These are phyloP conservation scores for Wiebesia pumilae DNA, from an alignment of 1,140 invertebrate species.

Conservation along the genomic window DNA sequence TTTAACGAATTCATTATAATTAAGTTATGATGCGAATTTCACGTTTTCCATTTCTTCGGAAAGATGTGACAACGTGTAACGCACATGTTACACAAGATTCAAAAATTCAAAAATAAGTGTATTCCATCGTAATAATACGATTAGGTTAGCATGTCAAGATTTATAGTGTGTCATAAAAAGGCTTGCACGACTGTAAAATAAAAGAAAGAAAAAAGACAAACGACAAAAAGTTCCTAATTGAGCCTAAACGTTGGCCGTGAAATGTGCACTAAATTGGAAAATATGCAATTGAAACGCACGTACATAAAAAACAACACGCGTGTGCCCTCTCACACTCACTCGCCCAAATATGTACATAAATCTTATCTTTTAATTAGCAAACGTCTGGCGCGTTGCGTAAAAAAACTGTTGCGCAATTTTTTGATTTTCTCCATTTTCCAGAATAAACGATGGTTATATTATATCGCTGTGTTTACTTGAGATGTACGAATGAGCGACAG, in stretches of 20 bases:
- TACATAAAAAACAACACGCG: background rate
- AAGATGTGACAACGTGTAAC: too few relatives aligned
- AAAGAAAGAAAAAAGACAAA: conserved; percentile 47
- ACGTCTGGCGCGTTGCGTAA: background rate
- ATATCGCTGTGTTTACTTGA: background rate
- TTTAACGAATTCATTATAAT: too few relatives aligned
- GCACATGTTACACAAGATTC: too few relatives aligned
- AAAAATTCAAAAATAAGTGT: conserved; percentile 13
- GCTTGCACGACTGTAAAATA: conserved; percentile 1
- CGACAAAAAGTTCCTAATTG: conserved; percentile 65
- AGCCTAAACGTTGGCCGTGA: conserved; percentile 50
- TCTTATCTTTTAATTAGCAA: background rate
- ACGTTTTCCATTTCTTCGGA: too few relatives aligned
- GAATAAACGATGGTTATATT: background rate
- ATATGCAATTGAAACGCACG: background rate
- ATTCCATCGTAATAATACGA: conserved; percentile 23
- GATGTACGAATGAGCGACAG: background rate
- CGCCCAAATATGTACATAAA: background rate
- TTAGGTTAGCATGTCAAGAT: conserved; percentile 29
- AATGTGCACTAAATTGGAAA: background rate
- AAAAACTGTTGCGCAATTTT: background rate
- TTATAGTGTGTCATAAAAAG: conserved; percentile 21
- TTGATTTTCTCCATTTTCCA: background rate
- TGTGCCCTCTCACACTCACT: background rate
- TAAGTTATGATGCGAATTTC: too few relatives aligned